Base-by-base conservation (phyloP, 2,888 invertebrate species). In the Liposcelis brunnea region DNA sequence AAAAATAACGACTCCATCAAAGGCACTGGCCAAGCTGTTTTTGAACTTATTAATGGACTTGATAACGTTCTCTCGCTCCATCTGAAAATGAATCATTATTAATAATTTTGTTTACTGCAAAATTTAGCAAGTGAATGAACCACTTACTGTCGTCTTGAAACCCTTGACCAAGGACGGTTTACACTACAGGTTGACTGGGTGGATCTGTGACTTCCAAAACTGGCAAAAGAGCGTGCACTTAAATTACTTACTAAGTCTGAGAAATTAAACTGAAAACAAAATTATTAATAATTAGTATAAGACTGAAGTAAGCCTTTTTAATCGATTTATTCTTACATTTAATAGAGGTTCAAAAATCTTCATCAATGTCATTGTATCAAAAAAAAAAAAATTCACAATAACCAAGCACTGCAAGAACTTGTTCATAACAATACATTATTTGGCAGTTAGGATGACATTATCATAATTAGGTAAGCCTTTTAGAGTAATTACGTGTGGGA, bases 11-110 rank as follows among this genome's bases (percentile, higher is more conserved):
- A 77, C 63, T 90, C 87, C 53, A 79, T 74, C 56, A 80, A 74
- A 37, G 85, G 75, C 16, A 86, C 78, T 2, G 86, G 87, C 81
- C 85, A 87, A 51, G 75, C 72, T 33, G 86, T 84, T 63, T 83
- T 84, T 50, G 69, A 65, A 32, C 62, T 62, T 53, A 63, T 64
- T 48, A 67, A 53, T 26, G 73, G 72, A 57, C 74, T 70, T 45
- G 67, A 70, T 51, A 77, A 58, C 42, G 75, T 76, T 48, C 72
- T 69, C 54, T 75, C 72, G 63, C 73, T 73, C 75, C 77, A 78
- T 61, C 79, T 80, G 51, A 32, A 31, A 7, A 26, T 47, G 11
- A 47, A n/a, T 19, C 31, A 33, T 31, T 35, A 14, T 7, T 6
- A 45, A 5, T 16, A 10, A 7, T 15, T 5, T 10, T 35, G 16